Conservation (phyloP, 2,797 vertebrate genomes). For the Notolepis coatsorum region DNA sequence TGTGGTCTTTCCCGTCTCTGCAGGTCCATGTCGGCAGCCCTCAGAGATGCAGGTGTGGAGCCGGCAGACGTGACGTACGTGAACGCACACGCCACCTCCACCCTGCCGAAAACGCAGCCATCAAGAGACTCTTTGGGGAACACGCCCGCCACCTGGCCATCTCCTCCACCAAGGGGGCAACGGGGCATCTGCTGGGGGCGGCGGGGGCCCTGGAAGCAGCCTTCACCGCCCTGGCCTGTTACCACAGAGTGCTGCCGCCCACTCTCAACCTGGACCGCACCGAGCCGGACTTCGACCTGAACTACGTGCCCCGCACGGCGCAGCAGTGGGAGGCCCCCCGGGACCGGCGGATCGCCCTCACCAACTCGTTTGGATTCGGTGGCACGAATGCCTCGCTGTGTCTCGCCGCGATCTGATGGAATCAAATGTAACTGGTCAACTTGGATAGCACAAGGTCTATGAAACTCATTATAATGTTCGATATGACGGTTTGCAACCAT, state of each 20-base stretch:
- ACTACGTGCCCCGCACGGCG: constrained; percentile 88
- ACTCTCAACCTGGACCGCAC: constrained; percentile 93
- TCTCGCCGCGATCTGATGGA: constrained; percentile 75
- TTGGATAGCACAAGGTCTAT: no score
- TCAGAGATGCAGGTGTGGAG: constrained; percentile 84
- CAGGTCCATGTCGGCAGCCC: constrained; percentile 94
- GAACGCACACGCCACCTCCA: constrained; percentile 97
- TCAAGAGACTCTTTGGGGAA: constrained; percentile 89
- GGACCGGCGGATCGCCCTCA: constrained; percentile 85
- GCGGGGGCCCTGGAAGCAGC: constrained; percentile 93
- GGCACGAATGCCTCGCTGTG: constrained; percentile 96
- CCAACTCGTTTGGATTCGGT: constrained; percentile 97
- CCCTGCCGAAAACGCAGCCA: constrained; percentile 93
- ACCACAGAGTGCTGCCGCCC: constrained; percentile 88
- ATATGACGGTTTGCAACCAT: no score
- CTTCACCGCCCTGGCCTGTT: constrained; percentile 92
- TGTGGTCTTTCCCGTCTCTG: no score
- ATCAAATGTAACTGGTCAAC: no score
- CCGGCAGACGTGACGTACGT: constrained; percentile 88
- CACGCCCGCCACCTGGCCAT: constrained; percentile 80
- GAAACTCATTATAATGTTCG: no score
- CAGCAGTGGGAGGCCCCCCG: constrained; percentile 87
- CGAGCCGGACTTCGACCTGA: constrained; percentile 91
- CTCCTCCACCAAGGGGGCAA: constrained; percentile 96
- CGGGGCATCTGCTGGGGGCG: constrained; percentile 94